Percentiles rank a stretch among this genome's conserved stretches.
phyloP scores from a whole-genome alignment of 2,113 vertebrate species.

The Labeo rohita region DNA sequence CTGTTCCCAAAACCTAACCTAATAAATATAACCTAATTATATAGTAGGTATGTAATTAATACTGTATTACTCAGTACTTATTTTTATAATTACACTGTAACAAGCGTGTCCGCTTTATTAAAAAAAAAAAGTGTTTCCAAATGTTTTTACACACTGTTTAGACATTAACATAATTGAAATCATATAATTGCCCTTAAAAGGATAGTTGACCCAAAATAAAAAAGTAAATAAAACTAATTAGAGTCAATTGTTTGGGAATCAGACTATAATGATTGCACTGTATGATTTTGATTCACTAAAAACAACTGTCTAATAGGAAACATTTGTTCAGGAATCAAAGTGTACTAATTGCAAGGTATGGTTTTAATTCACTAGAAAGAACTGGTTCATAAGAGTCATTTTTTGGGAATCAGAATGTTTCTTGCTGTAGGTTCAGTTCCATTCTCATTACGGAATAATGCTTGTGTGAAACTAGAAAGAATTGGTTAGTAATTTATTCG shows the following conservation, averaged over 20 bases:
- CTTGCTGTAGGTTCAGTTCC: neutral
- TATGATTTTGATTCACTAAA: neutral
- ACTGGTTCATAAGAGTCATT: neutral
- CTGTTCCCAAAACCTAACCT: neutral
- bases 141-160: neutral
- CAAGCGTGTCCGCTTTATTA: neutral
- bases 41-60: neutral
- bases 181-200: neutral
- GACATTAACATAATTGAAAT: no score
- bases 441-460: neutral
- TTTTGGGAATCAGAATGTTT: neutral
- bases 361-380: neutral
- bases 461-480: neutral
- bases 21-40: neutral
- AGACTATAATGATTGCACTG: neutral
- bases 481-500: no score
- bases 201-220: neutral
- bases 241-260: neutral
- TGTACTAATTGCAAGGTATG: neutral
- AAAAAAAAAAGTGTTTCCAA: neutral
- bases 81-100: neutral
- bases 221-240: no score
- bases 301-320: neutral
- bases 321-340: neutral
- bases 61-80: neutral